These are phyloP conservation scores for Misgurnus mizolepis DNA, from an alignment of 2,113 vertebrate genomes.

Conservation along the genomic window DNA sequence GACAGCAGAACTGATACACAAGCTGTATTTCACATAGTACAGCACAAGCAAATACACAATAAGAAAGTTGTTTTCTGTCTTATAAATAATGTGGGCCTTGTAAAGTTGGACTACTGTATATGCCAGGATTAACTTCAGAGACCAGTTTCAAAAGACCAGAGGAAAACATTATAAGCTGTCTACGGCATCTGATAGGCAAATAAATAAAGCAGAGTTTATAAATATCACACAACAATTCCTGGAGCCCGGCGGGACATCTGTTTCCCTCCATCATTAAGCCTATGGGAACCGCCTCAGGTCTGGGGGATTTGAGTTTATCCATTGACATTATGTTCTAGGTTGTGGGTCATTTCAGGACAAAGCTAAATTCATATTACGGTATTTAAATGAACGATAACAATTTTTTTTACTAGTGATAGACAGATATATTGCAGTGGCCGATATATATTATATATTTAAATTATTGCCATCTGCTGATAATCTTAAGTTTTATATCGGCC, in stretches of 20 bases:
- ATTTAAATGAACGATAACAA: not conserved
- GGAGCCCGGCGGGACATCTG: conserved; percentile 47
- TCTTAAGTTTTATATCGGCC: no score
- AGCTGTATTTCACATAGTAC: not conserved
- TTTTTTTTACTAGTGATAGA: no score
- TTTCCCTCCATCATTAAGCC: conserved; percentile 46
- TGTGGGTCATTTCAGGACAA: conserved; percentile 13
- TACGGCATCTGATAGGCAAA: conserved; percentile 45
- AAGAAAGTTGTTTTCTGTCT: no score
- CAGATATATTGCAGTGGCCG: no score
- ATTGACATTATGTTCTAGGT: conserved; percentile 33
- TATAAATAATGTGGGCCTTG: not conserved
- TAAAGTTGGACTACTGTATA: not conserved
- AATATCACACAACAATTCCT: conserved; percentile 55
- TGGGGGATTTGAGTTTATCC: conserved; percentile 29
- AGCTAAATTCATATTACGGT: conserved; percentile 2
- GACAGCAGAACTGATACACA: not conserved
- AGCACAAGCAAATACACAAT: not conserved
- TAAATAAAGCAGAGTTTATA: conserved; percentile 52
- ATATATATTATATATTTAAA: no score
- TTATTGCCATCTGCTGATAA: no score
- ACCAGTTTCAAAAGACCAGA: not conserved
- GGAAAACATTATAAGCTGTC: not conserved
- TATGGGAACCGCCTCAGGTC: conserved; percentile 39
- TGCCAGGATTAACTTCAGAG: not conserved